Evolutionary conservation across 2,888 invertebrate genomes (phyloP).

Genomic region (Nebria brevicollis): DNA sequence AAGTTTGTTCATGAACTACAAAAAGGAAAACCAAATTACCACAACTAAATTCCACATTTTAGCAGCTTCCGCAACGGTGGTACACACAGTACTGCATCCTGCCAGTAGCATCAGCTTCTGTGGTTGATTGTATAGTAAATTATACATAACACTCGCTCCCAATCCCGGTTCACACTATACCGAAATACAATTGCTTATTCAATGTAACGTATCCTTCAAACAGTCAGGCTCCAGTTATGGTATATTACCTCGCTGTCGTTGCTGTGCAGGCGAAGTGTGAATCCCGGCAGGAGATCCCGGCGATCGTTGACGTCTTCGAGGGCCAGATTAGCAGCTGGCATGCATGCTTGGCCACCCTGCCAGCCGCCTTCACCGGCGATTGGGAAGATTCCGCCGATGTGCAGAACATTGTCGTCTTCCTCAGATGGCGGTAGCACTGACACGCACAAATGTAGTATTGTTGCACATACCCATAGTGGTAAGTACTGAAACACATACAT

Average conservation of each 20-base stretch:
- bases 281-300: slow-evolving; percentile 89
- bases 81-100: slow-evolving; percentile 98
- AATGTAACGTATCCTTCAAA: no score
- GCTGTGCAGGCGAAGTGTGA: slow-evolving; percentile 89
- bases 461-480: slow-evolving; percentile 60
- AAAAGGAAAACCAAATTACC: slow-evolving; percentile 71
- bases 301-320: slow-evolving; percentile 94
- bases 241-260: slow-evolving; percentile 91
- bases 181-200: slow-evolving; percentile 50
- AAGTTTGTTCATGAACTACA: background rate
- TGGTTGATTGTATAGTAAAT: slow-evolving; percentile 94
- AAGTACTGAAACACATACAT: slow-evolving; percentile 58
- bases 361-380: slow-evolving; percentile 96
- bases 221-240: no score
- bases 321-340: slow-evolving; percentile 96
- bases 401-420: slow-evolving; percentile 77
- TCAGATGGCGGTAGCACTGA: slow-evolving; percentile 53
- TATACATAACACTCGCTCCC: slow-evolving; percentile 98
- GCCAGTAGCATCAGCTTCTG: slow-evolving; percentile 93
- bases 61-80: slow-evolving; percentile 98
- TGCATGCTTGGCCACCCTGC: slow-evolving; percentile 98
- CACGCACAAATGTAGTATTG: slow-evolving; percentile 56
- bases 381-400: slow-evolving; percentile 98
- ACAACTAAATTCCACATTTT: slow-evolving; percentile 99
- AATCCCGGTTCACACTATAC: slow-evolving; percentile 97